These are phyloP conservation scores for Columbina picui DNA, from an alignment of 2,113 vertebrate species.

Conservation along the genomic window DNA sequence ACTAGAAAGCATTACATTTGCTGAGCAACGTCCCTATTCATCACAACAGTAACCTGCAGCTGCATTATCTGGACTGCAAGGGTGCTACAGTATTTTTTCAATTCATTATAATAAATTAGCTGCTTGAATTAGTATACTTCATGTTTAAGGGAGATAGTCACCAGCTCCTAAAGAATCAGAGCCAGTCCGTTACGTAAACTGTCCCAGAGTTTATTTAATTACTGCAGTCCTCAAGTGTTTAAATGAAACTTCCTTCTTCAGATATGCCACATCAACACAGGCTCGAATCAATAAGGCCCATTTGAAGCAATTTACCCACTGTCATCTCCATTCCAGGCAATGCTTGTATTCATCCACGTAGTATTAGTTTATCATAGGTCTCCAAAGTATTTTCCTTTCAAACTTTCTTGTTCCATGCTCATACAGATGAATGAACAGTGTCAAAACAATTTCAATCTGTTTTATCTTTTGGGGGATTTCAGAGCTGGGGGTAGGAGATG, in stretches of 20 bases:
- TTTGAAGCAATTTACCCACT: constrained; percentile 52
- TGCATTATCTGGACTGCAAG: not conserved
- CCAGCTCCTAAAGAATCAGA: constrained; percentile 10
- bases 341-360: not conserved
- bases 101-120: constrained; percentile 46
- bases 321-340: not conserved
- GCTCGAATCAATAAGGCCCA: constrained; percentile 63
- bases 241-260: constrained; percentile 54
- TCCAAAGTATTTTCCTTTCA: constrained; percentile 15
- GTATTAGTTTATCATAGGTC: constrained; percentile 40
- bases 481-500: not conserved
- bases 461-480: not conserved
- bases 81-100: constrained; percentile 18
- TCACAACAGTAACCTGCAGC: constrained; percentile 27
- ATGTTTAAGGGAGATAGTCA: constrained; percentile 23
- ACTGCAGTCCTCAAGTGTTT: constrained; percentile 38
- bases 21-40: constrained; percentile 2
- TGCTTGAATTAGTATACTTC: constrained; percentile 1
- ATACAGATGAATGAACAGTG: constrained; percentile 34
- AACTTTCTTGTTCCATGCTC: not conserved
- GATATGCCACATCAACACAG: constrained; percentile 35
- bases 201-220: constrained; percentile 54
- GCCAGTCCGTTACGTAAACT: not conserved
- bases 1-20: not conserved
- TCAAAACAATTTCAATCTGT: constrained; percentile 33